phyloP scores from a whole-genome alignment of 2,113 vertebrate genomes.

The Piprites chloris region DNA sequence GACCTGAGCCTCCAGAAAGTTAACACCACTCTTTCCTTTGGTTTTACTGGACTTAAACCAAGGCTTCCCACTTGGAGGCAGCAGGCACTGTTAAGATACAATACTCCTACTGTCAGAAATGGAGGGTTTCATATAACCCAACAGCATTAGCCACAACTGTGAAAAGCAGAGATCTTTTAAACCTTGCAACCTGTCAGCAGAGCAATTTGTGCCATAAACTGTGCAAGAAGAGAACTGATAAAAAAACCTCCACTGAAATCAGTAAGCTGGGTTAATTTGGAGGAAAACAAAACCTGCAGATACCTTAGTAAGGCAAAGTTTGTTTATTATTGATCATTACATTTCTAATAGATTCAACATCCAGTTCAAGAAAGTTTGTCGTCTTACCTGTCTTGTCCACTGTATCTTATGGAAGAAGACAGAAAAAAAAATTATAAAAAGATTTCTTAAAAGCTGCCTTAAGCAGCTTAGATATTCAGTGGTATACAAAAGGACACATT shows the following conservation, averaged over 20 bases:
- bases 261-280: not conserved
- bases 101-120: not conserved
- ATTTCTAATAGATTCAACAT: not conserved
- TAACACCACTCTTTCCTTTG: not conserved
- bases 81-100: not conserved
- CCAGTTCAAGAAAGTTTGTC: not conserved
- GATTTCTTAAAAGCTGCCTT: not conserved
- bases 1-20: not conserved
- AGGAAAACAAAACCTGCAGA: not conserved
- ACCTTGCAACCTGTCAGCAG: not conserved
- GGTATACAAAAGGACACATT: not conserved
- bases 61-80: conserved; percentile 1
- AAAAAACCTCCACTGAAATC: not conserved
- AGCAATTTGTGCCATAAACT: not conserved
- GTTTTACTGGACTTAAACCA: not conserved
- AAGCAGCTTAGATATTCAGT: not conserved
- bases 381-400: not conserved
- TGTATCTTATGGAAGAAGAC: not conserved
- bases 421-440: not conserved
- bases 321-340: not conserved
- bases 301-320: not conserved
- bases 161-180: not conserved
- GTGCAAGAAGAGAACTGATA: not conserved
- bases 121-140: not conserved
- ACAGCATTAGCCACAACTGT: not conserved